Conservation (phyloP, 2,113 vertebrate genomes). For the Bubalus kerabau region DNA sequence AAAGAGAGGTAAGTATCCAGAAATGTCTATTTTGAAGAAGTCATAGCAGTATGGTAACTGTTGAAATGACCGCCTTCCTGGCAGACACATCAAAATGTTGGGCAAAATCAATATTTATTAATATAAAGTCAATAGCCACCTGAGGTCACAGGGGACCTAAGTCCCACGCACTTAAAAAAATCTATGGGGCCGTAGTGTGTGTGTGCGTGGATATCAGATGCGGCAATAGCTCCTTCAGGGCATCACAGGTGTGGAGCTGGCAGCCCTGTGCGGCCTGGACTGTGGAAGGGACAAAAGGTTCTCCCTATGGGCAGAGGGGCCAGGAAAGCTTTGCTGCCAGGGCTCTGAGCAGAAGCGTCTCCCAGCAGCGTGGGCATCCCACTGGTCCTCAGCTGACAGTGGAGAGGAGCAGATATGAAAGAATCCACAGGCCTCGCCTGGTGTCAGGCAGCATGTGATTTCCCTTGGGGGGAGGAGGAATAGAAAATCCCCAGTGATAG, state of each 20-base stretch:
- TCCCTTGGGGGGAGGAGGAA: not conserved
- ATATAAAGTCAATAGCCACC: no score
- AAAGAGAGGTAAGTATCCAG: not conserved
- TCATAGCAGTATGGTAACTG: no score
- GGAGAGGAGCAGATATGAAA: not conserved
- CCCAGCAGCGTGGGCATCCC: not conserved
- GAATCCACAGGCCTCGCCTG: rapidly evolving
- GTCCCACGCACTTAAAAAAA: not conserved
- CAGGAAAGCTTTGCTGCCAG: not conserved
- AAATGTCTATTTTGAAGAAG: not conserved
- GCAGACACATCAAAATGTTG: no score
- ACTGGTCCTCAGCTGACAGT: not conserved
- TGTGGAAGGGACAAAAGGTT: not conserved
- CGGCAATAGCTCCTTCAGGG: rapidly evolving
- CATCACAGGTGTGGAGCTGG: not conserved
- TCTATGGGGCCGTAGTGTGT: rapidly evolving
- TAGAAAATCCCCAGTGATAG: rapidly evolving
- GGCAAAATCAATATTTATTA: no score
- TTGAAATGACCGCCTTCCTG: not conserved
- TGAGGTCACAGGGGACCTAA: not conserved
- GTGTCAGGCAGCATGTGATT: not conserved
- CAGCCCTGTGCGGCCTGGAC: no score
- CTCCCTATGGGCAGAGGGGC: no score
- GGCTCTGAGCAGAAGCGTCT: not conserved
- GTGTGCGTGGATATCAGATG: no score